phyloP scores from a whole-genome alignment of 2,888 invertebrate genomes.

The Hydraecia micacea region DNA sequence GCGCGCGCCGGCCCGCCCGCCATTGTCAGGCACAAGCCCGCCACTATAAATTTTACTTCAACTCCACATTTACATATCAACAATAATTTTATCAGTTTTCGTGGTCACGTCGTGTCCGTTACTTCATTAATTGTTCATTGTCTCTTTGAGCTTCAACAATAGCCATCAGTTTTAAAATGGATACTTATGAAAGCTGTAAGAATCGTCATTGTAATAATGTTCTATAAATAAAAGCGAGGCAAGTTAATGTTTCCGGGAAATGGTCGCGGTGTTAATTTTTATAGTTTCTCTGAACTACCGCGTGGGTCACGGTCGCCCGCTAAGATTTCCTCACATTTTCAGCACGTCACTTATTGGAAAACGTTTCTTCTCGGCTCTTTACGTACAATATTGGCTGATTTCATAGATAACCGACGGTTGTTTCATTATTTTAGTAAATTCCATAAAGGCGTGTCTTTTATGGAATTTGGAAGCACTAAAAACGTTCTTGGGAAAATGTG shows the following conservation, averaged over 20 bases:
- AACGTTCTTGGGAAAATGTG: background rate
- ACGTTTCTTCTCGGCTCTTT: background rate
- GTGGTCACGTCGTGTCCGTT: constrained; percentile 70
- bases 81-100: constrained; percentile 75
- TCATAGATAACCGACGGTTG: background rate
- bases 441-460: background rate
- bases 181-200: constrained; percentile 54
- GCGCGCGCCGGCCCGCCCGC: constrained; percentile 63
- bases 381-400: background rate
- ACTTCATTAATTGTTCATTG: constrained; percentile 67
- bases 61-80: constrained; percentile 80
- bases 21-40: constrained; percentile 72
- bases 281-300: constrained; percentile 45
- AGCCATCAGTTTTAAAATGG: constrained; percentile 55
- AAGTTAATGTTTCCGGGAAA: constrained; percentile 48
- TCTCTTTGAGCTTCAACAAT: constrained; percentile 57
- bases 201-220: constrained; percentile 48
- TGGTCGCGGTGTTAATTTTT: constrained; percentile 37
- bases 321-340: constrained; percentile 52
- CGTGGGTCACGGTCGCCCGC: constrained; percentile 14
- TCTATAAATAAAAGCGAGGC: constrained; percentile 47
- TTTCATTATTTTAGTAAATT: background rate
- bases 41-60: constrained; percentile 76
- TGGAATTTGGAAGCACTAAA: background rate
- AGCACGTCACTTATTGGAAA: constrained; percentile 23